phyloP scores from a whole-genome alignment of 2,888 invertebrate genomes.

The Drosophila emarginata region DNA sequence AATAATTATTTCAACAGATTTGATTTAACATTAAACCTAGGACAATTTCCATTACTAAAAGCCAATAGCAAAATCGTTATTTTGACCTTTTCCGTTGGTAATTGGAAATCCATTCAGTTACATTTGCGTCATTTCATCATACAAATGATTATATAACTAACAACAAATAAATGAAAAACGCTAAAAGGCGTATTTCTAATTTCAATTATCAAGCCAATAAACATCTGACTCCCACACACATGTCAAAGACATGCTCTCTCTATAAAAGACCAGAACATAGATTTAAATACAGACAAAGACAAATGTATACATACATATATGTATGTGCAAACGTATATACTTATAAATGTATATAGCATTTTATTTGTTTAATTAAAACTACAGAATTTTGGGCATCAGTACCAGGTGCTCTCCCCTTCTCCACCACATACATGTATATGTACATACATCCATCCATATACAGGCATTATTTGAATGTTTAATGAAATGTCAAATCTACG shows the following conservation, averaged over 20 bases:
- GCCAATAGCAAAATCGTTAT: too few species aligned
- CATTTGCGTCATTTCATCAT: background rate
- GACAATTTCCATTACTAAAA: too few species aligned
- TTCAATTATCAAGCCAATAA: constrained; percentile 42
- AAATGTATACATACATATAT: background rate
- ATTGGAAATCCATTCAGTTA: background rate
- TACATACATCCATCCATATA: constrained; percentile 10
- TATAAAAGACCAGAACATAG: too few species aligned
- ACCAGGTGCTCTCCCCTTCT: constrained; percentile 31
- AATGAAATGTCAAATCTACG: constrained; percentile 50
- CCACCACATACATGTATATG: background rate
- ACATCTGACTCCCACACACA: constrained; percentile 20
- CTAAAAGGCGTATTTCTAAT: constrained; percentile 53
- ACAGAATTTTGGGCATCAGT: constrained; percentile 42
- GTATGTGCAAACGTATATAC: background rate
- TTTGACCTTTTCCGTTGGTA: background rate
- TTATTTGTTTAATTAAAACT: constrained; percentile 59
- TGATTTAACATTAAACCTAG: too few species aligned
- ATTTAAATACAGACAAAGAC: too few species aligned
- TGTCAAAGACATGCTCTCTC: background rate
- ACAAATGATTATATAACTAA: background rate
- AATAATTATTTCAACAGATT: too few species aligned
- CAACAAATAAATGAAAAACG: constrained; percentile 1
- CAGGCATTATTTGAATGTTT: constrained; percentile 36
- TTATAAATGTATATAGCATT: constrained; percentile 29